phyloP scores from a whole-genome alignment of 2,888 invertebrate genomes.

The Drosophila vallismaia region DNA sequence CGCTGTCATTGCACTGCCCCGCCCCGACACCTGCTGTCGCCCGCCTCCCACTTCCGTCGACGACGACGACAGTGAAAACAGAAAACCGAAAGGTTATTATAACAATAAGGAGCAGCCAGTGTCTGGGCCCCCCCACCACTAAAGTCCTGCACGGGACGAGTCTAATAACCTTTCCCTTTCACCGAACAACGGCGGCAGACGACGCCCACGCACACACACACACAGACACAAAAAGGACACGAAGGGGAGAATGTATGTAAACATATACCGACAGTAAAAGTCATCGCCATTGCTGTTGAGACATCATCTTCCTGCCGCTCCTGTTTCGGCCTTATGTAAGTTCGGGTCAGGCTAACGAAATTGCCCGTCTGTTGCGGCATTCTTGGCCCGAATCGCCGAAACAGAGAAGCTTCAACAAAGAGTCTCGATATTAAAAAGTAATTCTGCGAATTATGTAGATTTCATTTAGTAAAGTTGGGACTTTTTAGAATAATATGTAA shows the following conservation, averaged over 20 bases:
- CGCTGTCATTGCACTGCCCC: constrained; percentile 46
- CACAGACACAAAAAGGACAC: neutral
- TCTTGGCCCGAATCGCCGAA: neutral
- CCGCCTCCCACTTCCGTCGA: constrained; percentile 60
- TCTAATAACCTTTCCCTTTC: constrained; percentile 81
- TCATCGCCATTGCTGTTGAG: constrained; percentile 27
- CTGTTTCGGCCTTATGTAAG: constrained; percentile 46
- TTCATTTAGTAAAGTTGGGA: neutral
- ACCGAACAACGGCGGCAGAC: constrained; percentile 51
- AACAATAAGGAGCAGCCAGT: constrained; percentile 67
- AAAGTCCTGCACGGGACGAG: constrained; percentile 45
- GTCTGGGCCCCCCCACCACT: constrained; percentile 62
- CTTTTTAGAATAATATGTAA: neutral
- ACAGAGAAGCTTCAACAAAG: neutral
- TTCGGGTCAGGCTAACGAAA: constrained; percentile 51
- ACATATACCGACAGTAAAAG: constrained; percentile 21
- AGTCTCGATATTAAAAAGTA: neutral
- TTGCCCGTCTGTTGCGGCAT: constrained; percentile 38
- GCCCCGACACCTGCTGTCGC: constrained; percentile 26
- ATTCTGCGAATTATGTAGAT: neutral
- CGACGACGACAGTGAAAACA: constrained; percentile 47
- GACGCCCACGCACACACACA: constrained; percentile 37
- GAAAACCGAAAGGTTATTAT: constrained; percentile 72
- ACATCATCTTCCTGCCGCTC: constrained; percentile 53
- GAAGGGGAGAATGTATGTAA: neutral